Conservation (phyloP, 2,888 invertebrate species). For the Eristalis tenax region DNA sequence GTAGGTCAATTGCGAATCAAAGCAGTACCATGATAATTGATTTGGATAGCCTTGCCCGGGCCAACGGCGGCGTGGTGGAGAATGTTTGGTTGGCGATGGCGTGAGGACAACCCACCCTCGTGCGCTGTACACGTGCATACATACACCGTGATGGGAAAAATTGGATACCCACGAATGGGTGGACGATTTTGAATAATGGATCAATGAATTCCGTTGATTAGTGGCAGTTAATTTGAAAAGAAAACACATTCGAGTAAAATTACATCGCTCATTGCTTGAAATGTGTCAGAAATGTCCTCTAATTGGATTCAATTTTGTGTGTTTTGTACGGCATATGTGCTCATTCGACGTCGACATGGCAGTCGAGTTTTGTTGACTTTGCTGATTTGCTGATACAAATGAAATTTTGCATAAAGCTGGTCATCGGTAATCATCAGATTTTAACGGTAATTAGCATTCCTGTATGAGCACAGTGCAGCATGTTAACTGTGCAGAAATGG, state of each 20-base stretch:
- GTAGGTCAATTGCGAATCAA: conserved; percentile 50
- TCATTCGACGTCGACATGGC: background rate
- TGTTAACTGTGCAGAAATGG: background rate
- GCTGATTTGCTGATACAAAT: background rate
- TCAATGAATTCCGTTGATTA: conserved; percentile 21
- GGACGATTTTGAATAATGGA: background rate
- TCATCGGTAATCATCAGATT: background rate
- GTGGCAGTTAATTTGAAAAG: conserved; percentile 28
- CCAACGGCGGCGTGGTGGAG: background rate
- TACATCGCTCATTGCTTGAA: conserved; percentile 3
- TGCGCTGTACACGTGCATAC: too few species aligned
- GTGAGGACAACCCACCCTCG: background rate
- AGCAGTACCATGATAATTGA: conserved; percentile 11
- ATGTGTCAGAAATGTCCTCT: conserved; percentile 9
- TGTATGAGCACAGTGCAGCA: background rate
- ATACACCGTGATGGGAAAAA: background rate
- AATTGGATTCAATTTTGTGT: conserved; percentile 19
- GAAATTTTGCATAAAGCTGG: background rate
- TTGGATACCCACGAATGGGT: background rate
- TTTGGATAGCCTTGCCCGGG: conserved; percentile 1
- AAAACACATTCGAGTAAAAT: conserved; percentile 26
- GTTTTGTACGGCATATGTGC: background rate
- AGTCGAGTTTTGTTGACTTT: background rate
- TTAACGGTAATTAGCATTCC: background rate
- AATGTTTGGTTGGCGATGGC: background rate